phyloP scores from a whole-genome alignment of 2,888 invertebrate species.

The Lacanobia oleracea region DNA sequence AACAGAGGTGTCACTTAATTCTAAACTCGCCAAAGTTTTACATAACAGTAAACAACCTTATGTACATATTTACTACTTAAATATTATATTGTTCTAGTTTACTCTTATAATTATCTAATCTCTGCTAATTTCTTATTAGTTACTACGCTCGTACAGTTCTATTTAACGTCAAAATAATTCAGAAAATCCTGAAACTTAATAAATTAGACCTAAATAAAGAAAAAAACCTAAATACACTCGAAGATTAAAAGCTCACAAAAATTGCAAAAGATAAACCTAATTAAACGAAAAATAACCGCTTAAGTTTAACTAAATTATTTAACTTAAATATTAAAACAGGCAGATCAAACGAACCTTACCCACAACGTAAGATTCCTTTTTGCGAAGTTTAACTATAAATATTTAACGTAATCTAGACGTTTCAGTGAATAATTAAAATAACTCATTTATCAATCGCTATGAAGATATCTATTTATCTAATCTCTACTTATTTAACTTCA shows the following conservation, averaged over 20 bases:
- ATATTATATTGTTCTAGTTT: too few relatives aligned
- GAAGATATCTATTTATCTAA: slow-evolving; percentile 40
- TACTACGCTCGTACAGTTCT: neutral
- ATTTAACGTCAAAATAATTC: neutral
- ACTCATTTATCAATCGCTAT: slow-evolving; percentile 57
- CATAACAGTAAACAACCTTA: too few relatives aligned
- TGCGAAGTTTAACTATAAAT: slow-evolving; percentile 53
- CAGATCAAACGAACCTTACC: slow-evolving; percentile 36
- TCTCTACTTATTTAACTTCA: slow-evolving; percentile 47
- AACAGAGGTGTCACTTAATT: too few relatives aligned
- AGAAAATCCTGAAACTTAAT: neutral
- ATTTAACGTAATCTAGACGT: slow-evolving; percentile 54
- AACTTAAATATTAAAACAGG: slow-evolving; percentile 42
- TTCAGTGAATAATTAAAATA: slow-evolving; percentile 54
- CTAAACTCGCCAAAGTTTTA: too few relatives aligned
- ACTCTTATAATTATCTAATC: too few relatives aligned
- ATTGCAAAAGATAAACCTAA: slow-evolving; percentile 36
- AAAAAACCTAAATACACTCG: neutral
- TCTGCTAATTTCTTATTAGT: too few relatives aligned
- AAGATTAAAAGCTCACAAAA: slow-evolving; percentile 33
- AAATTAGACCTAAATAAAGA: neutral
- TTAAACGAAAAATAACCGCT: slow-evolving; percentile 40
- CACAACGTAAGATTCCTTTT: slow-evolving; percentile 38
- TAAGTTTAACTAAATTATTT: slow-evolving; percentile 38
- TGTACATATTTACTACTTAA: too few relatives aligned